phyloP scores from a whole-genome alignment of 23 tunicate species.

The Clavelina lepadiformis region DNA sequence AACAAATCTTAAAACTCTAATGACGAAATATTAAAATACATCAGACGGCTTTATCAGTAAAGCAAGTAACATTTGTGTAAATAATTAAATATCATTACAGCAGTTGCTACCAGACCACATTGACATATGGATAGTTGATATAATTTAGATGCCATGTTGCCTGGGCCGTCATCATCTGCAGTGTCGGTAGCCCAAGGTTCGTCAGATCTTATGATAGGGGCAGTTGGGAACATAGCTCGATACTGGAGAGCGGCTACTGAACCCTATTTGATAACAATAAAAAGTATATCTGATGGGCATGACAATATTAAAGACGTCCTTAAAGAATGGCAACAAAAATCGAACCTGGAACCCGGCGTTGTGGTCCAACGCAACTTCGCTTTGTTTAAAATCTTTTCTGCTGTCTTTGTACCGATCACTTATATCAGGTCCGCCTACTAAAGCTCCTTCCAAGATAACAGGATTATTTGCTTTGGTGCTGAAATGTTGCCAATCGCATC shows the following conservation, averaged over 20 bases:
- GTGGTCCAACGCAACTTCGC: slow-evolving; percentile 81
- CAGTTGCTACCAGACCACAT: too few species aligned
- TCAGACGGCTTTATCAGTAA: too few species aligned
- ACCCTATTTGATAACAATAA: slow-evolving; percentile 17
- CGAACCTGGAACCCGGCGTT: slow-evolving; percentile 90
- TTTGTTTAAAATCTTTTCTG: slow-evolving; percentile 45
- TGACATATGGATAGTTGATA: too few species aligned
- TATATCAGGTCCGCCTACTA: slow-evolving; percentile 84
- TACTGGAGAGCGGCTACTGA: slow-evolving; percentile 32
- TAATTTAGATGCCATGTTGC: too few species aligned
- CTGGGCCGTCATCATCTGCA: slow-evolving; percentile 8
- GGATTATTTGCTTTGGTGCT: slow-evolving; percentile 78
- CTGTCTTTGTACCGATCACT: slow-evolving; percentile 47
- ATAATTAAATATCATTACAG: too few species aligned
- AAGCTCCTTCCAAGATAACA: slow-evolving; percentile 58
- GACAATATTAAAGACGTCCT: background rate
- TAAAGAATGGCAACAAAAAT: background rate
- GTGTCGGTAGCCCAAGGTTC: slow-evolving; percentile 54
- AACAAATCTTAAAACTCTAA: too few species aligned
- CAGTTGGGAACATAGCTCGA: slow-evolving; percentile 11
- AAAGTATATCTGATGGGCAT: background rate
- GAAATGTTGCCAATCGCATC: slow-evolving; percentile 27
- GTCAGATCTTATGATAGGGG: background rate
- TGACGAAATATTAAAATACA: too few species aligned
- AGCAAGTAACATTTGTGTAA: too few species aligned